Evolutionary conservation across 2,797 vertebrate species (phyloP).

Genomic region (Sarcophilus harrisii): DNA sequence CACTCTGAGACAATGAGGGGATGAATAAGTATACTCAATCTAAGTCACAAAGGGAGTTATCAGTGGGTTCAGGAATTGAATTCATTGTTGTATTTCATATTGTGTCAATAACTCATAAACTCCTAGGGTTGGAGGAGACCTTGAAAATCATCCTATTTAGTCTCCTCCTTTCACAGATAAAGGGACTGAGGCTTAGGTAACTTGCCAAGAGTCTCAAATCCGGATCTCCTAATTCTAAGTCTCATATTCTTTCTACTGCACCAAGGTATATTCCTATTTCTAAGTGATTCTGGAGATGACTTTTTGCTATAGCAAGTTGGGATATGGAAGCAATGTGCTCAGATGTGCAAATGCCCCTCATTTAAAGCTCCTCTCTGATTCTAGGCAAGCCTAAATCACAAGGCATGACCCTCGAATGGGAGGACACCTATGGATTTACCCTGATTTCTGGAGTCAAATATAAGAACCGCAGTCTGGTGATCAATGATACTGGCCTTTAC

Average conservation of each 20-base stretch:
- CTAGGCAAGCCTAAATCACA: conserved; percentile 81
- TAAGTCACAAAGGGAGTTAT: neutral
- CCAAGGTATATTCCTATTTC: neutral
- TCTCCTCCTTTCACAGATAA: neutral
- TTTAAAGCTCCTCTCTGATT: conserved; percentile 34
- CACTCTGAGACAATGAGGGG: neutral
- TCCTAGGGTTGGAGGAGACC: neutral
- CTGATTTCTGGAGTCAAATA: conserved; percentile 89
- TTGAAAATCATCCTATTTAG: neutral
- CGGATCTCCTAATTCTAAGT: neutral
- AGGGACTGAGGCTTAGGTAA: neutral
- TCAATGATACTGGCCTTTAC: conserved; percentile 92
- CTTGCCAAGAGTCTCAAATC: neutral
- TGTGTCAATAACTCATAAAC: neutral
- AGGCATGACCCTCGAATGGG: conserved; percentile 90
- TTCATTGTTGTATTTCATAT: neutral
- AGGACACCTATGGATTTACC: conserved; percentile 83
- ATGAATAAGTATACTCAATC: neutral
- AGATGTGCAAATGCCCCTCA: neutral
- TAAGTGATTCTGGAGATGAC: neutral
- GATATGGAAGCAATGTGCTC: neutral
- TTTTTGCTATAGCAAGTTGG: neutral
- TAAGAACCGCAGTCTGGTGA: conserved; percentile 86
- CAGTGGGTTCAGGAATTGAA: neutral
- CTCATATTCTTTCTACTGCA: neutral